phyloP scores from a whole-genome alignment of 2,113 vertebrate species.

The Ursus arctos region DNA sequence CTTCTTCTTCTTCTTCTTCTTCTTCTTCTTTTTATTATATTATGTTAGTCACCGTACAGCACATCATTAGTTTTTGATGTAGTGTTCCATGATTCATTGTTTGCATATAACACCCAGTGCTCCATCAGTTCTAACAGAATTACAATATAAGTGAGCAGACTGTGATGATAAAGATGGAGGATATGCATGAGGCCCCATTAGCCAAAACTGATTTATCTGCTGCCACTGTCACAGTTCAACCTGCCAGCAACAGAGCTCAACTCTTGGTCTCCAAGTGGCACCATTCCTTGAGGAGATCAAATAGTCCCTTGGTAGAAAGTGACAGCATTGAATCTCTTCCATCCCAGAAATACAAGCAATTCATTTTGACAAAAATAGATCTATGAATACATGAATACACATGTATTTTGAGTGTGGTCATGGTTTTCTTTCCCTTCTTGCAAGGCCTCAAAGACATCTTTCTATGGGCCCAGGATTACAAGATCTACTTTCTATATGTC shows the following conservation, averaged over 20 bases:
- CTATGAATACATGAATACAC: too few species aligned
- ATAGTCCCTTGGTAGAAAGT: neutral
- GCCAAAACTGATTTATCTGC: neutral
- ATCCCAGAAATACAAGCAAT: neutral
- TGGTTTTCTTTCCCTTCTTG: neutral
- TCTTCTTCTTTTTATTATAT: too few species aligned
- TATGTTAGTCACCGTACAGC: too few species aligned
- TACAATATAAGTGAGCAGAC: neutral
- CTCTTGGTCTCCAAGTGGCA: neutral
- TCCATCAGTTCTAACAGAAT: neutral
- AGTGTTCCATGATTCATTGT: too few species aligned
- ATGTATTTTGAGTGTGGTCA: neutral
- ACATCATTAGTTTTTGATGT: too few species aligned
- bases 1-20: too few species aligned
- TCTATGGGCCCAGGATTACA: neutral
- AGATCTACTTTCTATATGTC: neutral
- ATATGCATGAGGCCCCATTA: accelerated
- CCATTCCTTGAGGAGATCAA: neutral
- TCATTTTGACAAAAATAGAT: neutral
- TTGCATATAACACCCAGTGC: too few species aligned
- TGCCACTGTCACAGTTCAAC: neutral
- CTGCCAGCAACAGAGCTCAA: neutral
- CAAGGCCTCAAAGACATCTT: neutral
- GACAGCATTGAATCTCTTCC: neutral
- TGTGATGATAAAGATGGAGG: neutral